Base-by-base conservation (phyloP, 2,888 invertebrate species). In the Panopea generosa region DNA sequence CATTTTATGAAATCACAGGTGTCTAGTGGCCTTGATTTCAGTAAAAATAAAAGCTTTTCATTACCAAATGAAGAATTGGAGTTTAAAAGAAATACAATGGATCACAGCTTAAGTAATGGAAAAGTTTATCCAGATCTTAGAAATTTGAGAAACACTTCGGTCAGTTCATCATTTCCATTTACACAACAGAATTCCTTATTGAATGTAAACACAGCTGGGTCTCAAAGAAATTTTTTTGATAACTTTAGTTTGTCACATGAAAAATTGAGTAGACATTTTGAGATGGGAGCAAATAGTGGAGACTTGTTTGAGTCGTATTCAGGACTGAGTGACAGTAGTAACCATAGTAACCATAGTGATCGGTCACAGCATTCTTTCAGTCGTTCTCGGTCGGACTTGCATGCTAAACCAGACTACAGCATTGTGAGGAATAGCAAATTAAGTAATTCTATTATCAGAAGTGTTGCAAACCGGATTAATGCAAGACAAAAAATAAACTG, bases 381-480 rank as follows among this genome's bases (percentile, higher is more conserved):
- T 29, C 38, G 74, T 16, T 73, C 78, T 11, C 49, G 75, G 24
- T 80, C 80, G 50, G 76, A 80, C 14, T 69, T 66, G 2, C 11
- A 33, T 33, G 29, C n/a, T 14, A 75, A 65, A 26, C 49, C 62
- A 43, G 69, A 69, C 7, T 73, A 76, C 50, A 69, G 70, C 40
- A 73, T 80, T 38, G 55, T 73, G 11, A 66, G 56, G 47, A 73
- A 59, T 56, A 69, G 59, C 38, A 72, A 61, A 53, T 26, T 80
- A 6, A 73, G 59, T 67, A 56, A 76, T 45, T 73, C 76, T 20
- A 76, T 80, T 16, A 60, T 72, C 26, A 72, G 59, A 62, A 66
- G 59, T 66, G 66, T 80, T 11, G 62, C 56, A 24, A 76, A 79
- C 29, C 66, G 61, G 49, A 20, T 33, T 18, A 55, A 20, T 24